phyloP scores from a whole-genome alignment of 92 coral and sea anemone genomes.

The Phenganax marumi region DNA sequence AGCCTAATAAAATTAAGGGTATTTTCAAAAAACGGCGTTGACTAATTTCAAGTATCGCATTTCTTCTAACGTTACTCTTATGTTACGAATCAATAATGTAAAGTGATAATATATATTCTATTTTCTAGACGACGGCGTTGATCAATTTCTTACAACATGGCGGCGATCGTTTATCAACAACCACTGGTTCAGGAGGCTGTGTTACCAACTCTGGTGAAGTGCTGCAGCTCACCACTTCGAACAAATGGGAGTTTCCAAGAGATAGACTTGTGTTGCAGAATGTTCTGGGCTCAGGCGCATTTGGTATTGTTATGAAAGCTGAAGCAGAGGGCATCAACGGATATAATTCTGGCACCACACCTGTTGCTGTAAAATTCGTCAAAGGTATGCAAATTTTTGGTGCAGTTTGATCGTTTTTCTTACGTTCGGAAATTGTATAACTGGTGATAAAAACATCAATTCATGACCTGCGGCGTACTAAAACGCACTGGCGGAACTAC shows the following conservation, averaged over 20 bases:
- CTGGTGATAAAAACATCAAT: too few species aligned
- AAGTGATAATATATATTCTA: not conserved
- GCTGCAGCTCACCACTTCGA: constrained; percentile 38
- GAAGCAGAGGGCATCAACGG: constrained; percentile 97
- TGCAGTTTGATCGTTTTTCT: not conserved
- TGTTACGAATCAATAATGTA: too few species aligned
- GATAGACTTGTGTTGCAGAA: constrained; percentile 71
- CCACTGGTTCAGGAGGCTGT: constrained; percentile 23
- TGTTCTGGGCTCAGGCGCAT: constrained; percentile 93
- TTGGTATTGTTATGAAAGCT: constrained; percentile 98
- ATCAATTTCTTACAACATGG: constrained; percentile 40
- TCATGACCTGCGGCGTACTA: too few species aligned
- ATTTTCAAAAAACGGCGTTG: constrained; percentile 21
- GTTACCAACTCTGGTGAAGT: not conserved
- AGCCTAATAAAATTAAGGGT: not conserved
- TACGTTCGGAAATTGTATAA: too few species aligned
- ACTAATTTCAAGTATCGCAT: not conserved
- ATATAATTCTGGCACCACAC: constrained; percentile 76
- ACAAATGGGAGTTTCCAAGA: constrained; percentile 97
- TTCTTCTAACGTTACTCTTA: too few species aligned
- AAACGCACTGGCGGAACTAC: too few species aligned
- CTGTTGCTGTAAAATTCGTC: constrained; percentile 92
- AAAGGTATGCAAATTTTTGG: constrained; percentile 63
- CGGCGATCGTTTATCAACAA: constrained; percentile 36
- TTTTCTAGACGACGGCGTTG: constrained; percentile 26